Conservation (phyloP, 64 coral and sea anemone species). For the Montipora efflorescens region DNA sequence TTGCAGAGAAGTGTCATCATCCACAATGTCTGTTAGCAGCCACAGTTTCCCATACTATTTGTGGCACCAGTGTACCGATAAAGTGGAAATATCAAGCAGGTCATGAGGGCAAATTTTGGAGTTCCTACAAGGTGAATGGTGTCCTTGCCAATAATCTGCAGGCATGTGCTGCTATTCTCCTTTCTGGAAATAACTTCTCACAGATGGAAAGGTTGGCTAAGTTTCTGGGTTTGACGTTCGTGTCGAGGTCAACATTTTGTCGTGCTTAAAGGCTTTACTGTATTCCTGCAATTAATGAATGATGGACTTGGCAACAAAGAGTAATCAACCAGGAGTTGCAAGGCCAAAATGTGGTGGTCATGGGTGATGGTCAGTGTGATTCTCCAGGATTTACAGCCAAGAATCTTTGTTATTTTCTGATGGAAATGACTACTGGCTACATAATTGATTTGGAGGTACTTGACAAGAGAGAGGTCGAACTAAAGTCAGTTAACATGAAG, state of each 20-base stretch:
- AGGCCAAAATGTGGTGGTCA: neutral
- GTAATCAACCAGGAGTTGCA: conserved; percentile 31
- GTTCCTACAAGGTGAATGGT: conserved; percentile 42
- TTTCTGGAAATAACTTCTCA: conserved; percentile 44
- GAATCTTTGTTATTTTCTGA: neutral
- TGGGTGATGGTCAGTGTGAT: conserved; percentile 83
- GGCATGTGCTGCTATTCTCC: conserved; percentile 34
- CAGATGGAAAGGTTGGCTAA: conserved; percentile 37
- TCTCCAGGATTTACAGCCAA: conserved; percentile 61
- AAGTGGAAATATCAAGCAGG: conserved; percentile 21
- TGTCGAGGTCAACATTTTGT: conserved; percentile 63
- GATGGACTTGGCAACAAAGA: conserved; percentile 62
- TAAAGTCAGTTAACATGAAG: neutral
- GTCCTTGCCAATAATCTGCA: conserved; percentile 41
- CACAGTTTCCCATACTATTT: neutral
- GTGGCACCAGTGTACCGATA: conserved; percentile 32
- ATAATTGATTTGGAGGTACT: conserved; percentile 46
- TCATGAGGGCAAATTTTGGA: conserved; percentile 14
- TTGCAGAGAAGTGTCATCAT: neutral
- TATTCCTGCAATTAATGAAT: conserved; percentile 63
- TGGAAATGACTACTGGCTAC: conserved; percentile 34
- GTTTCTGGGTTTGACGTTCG: conserved; percentile 56
- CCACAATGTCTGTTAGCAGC: neutral
- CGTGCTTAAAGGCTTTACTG: conserved; percentile 43
- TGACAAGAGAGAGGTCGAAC: neutral